These are phyloP conservation scores for Omphaloscelis lunosa DNA, from an alignment of 2,888 invertebrate genomes.

Conservation along the genomic window DNA sequence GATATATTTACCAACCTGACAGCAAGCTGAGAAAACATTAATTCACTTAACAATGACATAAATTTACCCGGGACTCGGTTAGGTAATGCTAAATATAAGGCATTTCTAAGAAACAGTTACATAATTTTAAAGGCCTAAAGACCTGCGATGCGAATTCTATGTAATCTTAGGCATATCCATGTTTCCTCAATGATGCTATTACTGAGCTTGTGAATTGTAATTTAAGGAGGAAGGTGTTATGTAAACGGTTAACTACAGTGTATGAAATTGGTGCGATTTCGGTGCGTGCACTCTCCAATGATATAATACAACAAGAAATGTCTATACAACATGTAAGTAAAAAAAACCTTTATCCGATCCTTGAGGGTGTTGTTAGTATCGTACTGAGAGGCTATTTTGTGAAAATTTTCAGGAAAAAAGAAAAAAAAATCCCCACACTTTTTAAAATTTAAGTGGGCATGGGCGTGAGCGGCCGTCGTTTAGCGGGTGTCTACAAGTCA, in stretches of 20 bases:
- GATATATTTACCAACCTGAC: slow-evolving; percentile 57
- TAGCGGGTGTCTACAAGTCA: too few relatives aligned
- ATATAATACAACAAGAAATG: not conserved
- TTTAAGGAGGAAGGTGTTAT: slow-evolving; percentile 29
- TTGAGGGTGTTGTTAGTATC: too few relatives aligned
- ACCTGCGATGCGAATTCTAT: slow-evolving; percentile 57
- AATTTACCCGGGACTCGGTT: slow-evolving; percentile 60
- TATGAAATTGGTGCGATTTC: not conserved
- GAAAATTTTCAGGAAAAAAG: too few relatives aligned
- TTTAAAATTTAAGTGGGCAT: too few relatives aligned
- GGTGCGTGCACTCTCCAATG: not conserved
- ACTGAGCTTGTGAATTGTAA: slow-evolving; percentile 39
- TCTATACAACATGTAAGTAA: too few relatives aligned
- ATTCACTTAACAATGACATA: slow-evolving; percentile 69
- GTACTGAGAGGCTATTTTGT: too few relatives aligned
- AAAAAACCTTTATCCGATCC: too few relatives aligned
- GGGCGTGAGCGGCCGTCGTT: too few relatives aligned
- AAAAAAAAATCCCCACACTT: too few relatives aligned
- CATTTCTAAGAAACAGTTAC: slow-evolving; percentile 60
- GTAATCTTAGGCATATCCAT: slow-evolving; percentile 61
- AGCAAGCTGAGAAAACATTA: slow-evolving; percentile 64
- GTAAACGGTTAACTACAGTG: not conserved
- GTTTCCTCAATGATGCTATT: slow-evolving; percentile 56
- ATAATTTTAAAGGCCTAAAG: slow-evolving; percentile 56
- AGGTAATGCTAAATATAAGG: slow-evolving; percentile 63